phyloP scores from a whole-genome alignment of 2,888 invertebrate genomes.

The Limnephilus auricula region DNA sequence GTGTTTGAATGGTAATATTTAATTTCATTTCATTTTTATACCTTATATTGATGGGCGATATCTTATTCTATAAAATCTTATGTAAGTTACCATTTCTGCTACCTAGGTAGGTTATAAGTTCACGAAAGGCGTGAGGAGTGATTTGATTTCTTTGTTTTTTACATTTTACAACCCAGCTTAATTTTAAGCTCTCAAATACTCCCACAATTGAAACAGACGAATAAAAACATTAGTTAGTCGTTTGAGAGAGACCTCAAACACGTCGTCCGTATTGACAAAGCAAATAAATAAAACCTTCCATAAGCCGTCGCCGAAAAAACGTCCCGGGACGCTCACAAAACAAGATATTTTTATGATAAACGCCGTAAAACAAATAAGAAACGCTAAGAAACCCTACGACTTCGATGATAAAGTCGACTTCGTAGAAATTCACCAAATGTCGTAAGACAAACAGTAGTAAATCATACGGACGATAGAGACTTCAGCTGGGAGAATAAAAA shows the following conservation, averaged over 20 bases:
- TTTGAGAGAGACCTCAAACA: conserved; percentile 30
- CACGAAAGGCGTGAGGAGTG: neutral
- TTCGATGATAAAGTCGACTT: conserved; percentile 38
- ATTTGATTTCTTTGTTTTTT: neutral
- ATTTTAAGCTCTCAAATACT: neutral
- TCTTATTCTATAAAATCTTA: too few species aligned
- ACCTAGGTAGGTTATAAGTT: neutral
- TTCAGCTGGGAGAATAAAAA: neutral
- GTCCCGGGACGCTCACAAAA: neutral
- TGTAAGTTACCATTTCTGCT: too few species aligned
- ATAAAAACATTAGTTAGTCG: conserved; percentile 2
- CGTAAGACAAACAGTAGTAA: conserved; percentile 43
- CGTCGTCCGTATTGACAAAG: conserved; percentile 30
- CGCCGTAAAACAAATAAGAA: conserved; percentile 45
- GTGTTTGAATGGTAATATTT: too few species aligned
- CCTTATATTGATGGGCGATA: too few species aligned
- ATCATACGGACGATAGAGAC: conserved; percentile 28
- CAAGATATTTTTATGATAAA: conserved; percentile 39
- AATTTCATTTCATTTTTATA: too few species aligned
- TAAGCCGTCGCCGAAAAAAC: neutral
- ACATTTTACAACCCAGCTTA: neutral
- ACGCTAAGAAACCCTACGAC: conserved; percentile 15
- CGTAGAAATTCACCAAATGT: conserved; percentile 43
- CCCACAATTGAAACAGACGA: conserved; percentile 11
- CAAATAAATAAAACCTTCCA: conserved; percentile 29